Evolutionary conservation across 2,113 vertebrate species (phyloP).

Genomic region (Bubo scandiacus): DNA sequence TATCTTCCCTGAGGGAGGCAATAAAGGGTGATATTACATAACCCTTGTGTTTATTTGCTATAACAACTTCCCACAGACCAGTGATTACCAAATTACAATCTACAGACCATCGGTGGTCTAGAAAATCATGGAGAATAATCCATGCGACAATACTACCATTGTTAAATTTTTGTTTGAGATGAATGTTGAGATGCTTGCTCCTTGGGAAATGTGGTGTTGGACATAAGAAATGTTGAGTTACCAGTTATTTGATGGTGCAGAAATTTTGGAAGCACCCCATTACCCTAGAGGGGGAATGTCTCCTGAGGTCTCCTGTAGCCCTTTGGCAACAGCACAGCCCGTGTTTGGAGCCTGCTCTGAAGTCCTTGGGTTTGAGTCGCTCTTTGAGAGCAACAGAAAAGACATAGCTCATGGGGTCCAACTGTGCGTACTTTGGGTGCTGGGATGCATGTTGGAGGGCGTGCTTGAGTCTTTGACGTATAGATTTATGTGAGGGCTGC

Average conservation of each 20-base stretch:
- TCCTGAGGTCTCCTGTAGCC: neutral
- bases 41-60: neutral
- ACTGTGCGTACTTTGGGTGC: neutral
- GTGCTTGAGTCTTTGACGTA: neutral
- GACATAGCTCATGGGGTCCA: neutral
- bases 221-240: neutral
- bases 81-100: neutral
- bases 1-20: neutral
- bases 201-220: neutral
- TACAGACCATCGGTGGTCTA: neutral
- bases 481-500: neutral
- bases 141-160: fast-evolving
- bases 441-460: neutral
- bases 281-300: neutral
- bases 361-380: neutral
- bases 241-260: neutral
- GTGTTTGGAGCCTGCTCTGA: neutral
- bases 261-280: neutral
- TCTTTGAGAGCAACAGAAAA: neutral
- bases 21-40: neutral
- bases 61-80: neutral
- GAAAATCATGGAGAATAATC: neutral
- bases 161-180: neutral
- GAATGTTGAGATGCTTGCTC: fast-evolving
- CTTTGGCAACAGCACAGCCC: neutral